Percentiles rank a stretch among this genome's conserved stretches.
phyloP scores from a whole-genome alignment of 2,797 vertebrate species.

The Aeoliscus strigatus region DNA sequence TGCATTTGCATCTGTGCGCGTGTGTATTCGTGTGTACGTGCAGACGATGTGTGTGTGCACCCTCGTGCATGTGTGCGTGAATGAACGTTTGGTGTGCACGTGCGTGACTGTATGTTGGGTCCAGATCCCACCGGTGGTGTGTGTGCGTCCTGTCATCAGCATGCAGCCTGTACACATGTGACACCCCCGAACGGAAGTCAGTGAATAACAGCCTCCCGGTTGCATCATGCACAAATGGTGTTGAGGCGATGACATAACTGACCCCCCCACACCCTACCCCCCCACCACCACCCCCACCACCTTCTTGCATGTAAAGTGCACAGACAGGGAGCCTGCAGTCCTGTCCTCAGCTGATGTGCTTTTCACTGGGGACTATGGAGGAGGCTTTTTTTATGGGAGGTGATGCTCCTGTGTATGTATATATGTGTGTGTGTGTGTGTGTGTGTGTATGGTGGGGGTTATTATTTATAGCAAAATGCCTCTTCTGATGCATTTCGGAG shows the following conservation, averaged over 20 bases:
- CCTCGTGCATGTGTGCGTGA: too few species aligned
- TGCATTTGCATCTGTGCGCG: slow-evolving; percentile 4
- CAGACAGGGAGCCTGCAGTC: slow-evolving; percentile 61
- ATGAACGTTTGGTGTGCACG: too few species aligned
- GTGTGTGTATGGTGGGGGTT: slow-evolving; percentile 15
- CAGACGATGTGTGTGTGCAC: neutral
- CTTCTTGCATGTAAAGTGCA: slow-evolving; percentile 56
- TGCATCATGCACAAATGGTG: slow-evolving; percentile 47
- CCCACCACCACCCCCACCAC: slow-evolving; percentile 59
- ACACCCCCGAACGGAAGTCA: slow-evolving; percentile 29
- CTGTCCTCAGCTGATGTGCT: slow-evolving; percentile 58
- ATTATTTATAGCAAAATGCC: slow-evolving; percentile 73
- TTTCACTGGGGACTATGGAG: slow-evolving; percentile 44
- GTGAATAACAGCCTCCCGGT: slow-evolving; percentile 35
- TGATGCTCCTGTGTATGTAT: slow-evolving; percentile 33
- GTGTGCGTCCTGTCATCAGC: slow-evolving; percentile 10
- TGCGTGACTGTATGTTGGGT: too few species aligned
- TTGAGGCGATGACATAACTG: slow-evolving; percentile 69
- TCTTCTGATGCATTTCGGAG: slow-evolving; percentile 48
- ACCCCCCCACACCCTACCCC: slow-evolving; percentile 59
- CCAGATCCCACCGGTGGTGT: slow-evolving; percentile 15
- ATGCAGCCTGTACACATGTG: slow-evolving; percentile 37
- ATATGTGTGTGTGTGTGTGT: slow-evolving; percentile 23
- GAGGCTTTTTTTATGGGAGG: neutral
- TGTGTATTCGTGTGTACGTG: slow-evolving; percentile 22